Conservation (phyloP, 2,113 vertebrate species). For the Cavia aperea region DNA sequence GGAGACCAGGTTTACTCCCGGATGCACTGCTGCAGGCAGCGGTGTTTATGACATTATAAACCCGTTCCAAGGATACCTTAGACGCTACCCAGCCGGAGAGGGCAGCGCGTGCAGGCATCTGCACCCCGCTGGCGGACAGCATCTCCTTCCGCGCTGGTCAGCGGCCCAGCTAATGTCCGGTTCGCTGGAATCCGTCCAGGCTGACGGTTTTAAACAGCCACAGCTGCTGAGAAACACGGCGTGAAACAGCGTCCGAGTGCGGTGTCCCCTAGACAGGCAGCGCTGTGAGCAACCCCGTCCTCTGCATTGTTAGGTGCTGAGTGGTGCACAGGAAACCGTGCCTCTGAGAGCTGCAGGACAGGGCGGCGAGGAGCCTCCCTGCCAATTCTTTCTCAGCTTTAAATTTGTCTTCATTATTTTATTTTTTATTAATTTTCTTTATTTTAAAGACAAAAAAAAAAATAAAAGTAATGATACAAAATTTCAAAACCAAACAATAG, state of each 20-base stretch:
- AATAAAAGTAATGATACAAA: no score
- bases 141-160: neutral
- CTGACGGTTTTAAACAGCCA: neutral
- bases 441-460: no score
- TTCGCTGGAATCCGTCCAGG: neutral
- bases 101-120: no score
- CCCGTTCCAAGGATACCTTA: no score
- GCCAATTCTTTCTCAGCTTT: no score
- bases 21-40: accelerated
- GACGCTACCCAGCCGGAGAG: accelerated
- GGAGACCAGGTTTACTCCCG: no score
- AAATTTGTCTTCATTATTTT: no score
- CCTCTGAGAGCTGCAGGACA: neutral
- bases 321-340: no score
- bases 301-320: neutral
- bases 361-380: neutral
- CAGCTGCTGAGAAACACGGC: neutral
- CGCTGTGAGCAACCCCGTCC: neutral
- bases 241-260: neutral
- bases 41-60: neutral
- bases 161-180: no score
- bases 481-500: no score
- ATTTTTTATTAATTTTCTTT: no score
- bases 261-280: neutral
- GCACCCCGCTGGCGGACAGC: no score